Conservation (phyloP, 1,140 invertebrate species). For the Drosophila nebulosa region DNA sequence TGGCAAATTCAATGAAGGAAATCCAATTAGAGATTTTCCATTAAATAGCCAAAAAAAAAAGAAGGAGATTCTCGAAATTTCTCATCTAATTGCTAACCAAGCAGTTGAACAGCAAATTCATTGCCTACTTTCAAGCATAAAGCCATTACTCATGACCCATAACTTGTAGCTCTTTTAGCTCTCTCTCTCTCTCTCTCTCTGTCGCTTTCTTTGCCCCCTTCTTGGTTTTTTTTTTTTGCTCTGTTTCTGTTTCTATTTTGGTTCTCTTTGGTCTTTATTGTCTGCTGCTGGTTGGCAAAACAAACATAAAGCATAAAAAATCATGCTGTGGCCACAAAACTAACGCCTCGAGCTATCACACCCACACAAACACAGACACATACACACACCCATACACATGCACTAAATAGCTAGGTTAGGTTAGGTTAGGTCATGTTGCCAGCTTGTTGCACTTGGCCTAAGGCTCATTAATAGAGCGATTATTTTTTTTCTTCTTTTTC, state of each 20-base stretch:
- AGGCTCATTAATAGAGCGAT: slow-evolving; percentile 76
- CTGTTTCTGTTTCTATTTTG: neutral
- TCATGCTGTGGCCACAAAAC: slow-evolving; percentile 25
- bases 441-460: slow-evolving; percentile 79
- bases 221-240: neutral
- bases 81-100: slow-evolving; percentile 34
- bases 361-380: neutral
- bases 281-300: neutral
- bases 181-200: neutral
- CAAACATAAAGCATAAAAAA: slow-evolving; percentile 13
- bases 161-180: neutral
- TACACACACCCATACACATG: neutral
- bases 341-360: slow-evolving; percentile 25
- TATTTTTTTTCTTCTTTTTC: slow-evolving; percentile 53
- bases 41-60: slow-evolving; percentile 25
- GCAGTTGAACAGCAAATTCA: slow-evolving; percentile 20
- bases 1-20: slow-evolving; percentile 52
- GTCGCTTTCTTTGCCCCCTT: neutral
- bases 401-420: slow-evolving; percentile 35
- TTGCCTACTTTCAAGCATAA: slow-evolving; percentile 5
- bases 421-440: slow-evolving; percentile 70
- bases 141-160: slow-evolving; percentile 1
- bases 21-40: slow-evolving; percentile 63
- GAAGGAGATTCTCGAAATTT: slow-evolving; percentile 22
- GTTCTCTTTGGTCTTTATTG: neutral